phyloP scores from a whole-genome alignment of 2,797 vertebrate genomes.

The Helostoma temminkii region DNA sequence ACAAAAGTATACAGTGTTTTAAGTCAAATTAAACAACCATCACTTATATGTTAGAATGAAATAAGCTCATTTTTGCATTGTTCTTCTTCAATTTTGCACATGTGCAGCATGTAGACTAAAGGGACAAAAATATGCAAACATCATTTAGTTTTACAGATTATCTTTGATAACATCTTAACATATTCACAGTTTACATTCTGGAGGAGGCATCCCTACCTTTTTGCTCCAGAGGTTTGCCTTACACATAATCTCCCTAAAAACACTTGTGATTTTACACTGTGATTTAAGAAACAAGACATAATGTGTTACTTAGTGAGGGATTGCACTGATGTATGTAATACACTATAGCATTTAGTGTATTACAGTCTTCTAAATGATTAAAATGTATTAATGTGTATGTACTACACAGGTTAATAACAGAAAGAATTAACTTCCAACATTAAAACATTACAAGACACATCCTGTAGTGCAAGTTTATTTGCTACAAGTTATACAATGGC shows the following conservation, averaged over 20 bases:
- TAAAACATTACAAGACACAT: too few species aligned
- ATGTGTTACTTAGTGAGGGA: neutral
- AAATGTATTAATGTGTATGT: neutral
- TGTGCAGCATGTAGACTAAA: neutral
- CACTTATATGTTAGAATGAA: neutral
- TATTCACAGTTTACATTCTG: neutral
- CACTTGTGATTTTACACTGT: too few species aligned
- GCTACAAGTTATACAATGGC: neutral
- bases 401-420: neutral
- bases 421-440: neutral
- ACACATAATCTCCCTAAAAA: neutral
- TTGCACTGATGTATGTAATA: neutral
- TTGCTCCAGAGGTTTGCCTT: neutral
- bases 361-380: neutral
- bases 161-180: neutral
- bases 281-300: neutral
- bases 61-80: neutral
- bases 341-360: neutral
- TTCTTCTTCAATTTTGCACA: too few species aligned
- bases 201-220: neutral
- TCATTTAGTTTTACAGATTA: constrained; percentile 29
- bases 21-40: neutral
- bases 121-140: neutral
- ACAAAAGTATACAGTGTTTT: neutral
- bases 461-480: neutral